Evolutionary conservation across 1,140 invertebrate genomes (phyloP), one percentile per base, ranked within the genome.

Genomic region (Neodiprion virginianus): DNA sequence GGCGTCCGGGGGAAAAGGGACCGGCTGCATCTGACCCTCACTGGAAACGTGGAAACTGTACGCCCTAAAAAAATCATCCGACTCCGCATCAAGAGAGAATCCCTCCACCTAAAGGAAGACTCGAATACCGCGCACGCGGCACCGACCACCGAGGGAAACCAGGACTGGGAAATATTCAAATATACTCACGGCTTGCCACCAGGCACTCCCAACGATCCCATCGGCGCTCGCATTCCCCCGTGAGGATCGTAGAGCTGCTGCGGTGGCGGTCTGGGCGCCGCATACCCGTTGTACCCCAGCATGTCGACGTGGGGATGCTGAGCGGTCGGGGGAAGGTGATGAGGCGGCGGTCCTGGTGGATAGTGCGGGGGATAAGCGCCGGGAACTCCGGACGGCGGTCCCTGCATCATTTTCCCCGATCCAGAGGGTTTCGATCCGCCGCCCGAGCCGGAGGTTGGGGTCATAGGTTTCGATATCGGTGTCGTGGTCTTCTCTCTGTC

Each of bases 131-230:
- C 28, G 28, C 28, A 5, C 28, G 28, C 28, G 28, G 28, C 28
- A 21, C 17, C 11, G 12, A 61, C 47, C 11, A 11, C 7, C 40
- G 40, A 69, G 17, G 48, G 9, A 48, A 73, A 75, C 23, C 14
- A 68, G 61, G 12, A 17, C 72, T 75, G 50, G 50, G 61, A 21
- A 71, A 74, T 48, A 72, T 68, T 8, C 68, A 76, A 69, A 71
- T 69, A 73, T 74, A 95, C 95, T 95, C 91, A 97, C 96, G 96
- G 95, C 91, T 97, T 97, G 81, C 95, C 96, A 69, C 95, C 95
- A 74, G 95, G 93, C 80, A 96, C 94, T 14, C 91, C 91, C 69
- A 92, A 89, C 1, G 83, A 78, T 8, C 90, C 87, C 79, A 91
- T 83, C 14, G 88, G 79, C 40, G 91, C 89, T 77, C 93, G 88